phyloP scores from a whole-genome alignment of 2,113 vertebrate species.

The Oenanthe oenanthe region DNA sequence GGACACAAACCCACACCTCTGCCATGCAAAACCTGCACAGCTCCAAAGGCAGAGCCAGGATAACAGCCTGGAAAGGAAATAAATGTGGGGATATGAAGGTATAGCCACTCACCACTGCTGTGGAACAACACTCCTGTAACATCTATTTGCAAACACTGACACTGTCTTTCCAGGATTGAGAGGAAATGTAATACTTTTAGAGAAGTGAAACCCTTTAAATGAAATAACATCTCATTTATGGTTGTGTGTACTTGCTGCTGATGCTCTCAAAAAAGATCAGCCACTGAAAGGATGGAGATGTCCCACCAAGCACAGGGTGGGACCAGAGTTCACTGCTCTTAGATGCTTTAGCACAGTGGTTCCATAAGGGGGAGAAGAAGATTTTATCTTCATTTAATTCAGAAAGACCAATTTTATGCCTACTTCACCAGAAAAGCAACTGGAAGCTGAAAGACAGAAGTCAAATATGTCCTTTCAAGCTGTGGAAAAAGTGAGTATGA shows the following conservation, averaged over 20 bases:
- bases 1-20: not conserved
- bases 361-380: not conserved
- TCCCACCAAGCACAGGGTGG: not conserved
- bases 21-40: not conserved
- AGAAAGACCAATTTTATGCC: not conserved
- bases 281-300: not conserved
- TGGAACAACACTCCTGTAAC: not conserved
- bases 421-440: not conserved
- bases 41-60: not conserved
- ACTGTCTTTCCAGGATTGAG: not conserved
- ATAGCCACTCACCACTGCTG: not conserved
- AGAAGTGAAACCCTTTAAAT: not conserved
- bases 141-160: not conserved
- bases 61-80: not conserved
- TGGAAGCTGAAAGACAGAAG: not conserved
- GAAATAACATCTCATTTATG: not conserved
- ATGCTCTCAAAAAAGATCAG: not conserved
- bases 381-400: not conserved
- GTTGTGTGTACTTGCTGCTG: not conserved
- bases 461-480: not conserved
- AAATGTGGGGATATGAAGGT: not conserved
- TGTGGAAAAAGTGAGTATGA: not conserved
- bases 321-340: not conserved
- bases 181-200: not conserved
- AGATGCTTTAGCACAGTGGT: not conserved